Evolutionary conservation across 2,888 invertebrate species (phyloP).

Genomic region (Lagria hirta): DNA sequence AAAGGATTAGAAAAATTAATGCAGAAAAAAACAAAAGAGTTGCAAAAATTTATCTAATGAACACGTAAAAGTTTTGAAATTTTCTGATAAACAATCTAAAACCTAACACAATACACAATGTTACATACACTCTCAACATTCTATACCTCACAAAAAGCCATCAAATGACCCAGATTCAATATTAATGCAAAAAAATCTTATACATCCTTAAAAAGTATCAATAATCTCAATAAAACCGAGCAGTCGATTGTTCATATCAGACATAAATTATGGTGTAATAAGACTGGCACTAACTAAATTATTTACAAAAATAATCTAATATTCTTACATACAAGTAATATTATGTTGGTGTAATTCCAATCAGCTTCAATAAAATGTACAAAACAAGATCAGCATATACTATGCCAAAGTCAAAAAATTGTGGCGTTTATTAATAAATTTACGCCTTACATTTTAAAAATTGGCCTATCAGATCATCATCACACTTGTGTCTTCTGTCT

Average conservation of each 20-base stretch:
- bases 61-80: slow-evolving; percentile 36
- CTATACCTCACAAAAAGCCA: slow-evolving; percentile 34
- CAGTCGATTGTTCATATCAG: slow-evolving; percentile 36
- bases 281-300: slow-evolving; percentile 51
- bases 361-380: slow-evolving; percentile 20
- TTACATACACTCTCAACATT: slow-evolving; percentile 43
- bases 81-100: slow-evolving; percentile 43
- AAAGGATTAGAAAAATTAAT: slow-evolving; percentile 28
- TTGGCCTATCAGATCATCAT: no score
- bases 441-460: no score
- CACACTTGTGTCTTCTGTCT: slow-evolving; percentile 4
- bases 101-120: slow-evolving; percentile 48
- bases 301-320: slow-evolving; percentile 54
- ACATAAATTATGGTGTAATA: slow-evolving; percentile 40
- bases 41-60: slow-evolving; percentile 37
- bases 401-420: no score
- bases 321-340: slow-evolving; percentile 42
- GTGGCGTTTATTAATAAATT: no score
- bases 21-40: slow-evolving; percentile 26
- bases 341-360: slow-evolving; percentile 36
- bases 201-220: slow-evolving; percentile 41
- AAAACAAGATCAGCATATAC: slow-evolving; percentile 9
- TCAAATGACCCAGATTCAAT: slow-evolving; percentile 32
- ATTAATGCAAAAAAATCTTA: slow-evolving; percentile 39
- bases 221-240: slow-evolving; percentile 41